phyloP scores from a whole-genome alignment of 2,113 vertebrate species.

The Chamaea fasciata region DNA sequence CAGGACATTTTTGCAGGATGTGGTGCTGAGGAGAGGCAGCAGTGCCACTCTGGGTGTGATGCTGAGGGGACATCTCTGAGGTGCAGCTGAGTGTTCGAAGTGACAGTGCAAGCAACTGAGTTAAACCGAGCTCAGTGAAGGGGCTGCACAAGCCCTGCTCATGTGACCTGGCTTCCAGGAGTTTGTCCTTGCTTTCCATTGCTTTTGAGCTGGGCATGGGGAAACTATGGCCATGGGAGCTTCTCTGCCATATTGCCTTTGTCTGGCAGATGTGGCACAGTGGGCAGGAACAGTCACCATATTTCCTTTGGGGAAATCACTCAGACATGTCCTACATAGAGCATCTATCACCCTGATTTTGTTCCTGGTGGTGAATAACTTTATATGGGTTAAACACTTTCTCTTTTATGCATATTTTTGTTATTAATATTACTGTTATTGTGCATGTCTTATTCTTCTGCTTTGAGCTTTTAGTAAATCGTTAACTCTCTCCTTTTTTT shows the following conservation, averaged over 20 bases:
- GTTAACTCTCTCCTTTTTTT: background rate
- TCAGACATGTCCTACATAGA: background rate
- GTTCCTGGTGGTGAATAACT: background rate
- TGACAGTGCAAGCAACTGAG: fast-evolving
- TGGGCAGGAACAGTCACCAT: no score
- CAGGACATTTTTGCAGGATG: fast-evolving
- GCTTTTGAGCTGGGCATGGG: background rate
- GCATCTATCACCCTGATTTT: background rate
- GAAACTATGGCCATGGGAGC: background rate
- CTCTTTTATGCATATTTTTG: background rate
- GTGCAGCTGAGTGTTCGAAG: background rate
- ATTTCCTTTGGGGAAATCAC: background rate
- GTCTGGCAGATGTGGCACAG: fast-evolving
- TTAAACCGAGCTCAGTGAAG: background rate
- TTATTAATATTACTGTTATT: background rate
- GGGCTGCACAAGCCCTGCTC: fast-evolving
- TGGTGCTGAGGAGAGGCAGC: background rate
- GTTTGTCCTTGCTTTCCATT: background rate
- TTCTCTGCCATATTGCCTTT: background rate
- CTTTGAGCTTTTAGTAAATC: background rate
- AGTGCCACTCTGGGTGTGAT: background rate
- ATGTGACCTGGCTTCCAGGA: background rate
- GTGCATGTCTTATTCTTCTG: background rate
- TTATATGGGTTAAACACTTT: background rate
- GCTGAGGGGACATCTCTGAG: background rate